phyloP scores from a whole-genome alignment of 1,140 invertebrate genomes.

The Tetraneura akinire region DNA sequence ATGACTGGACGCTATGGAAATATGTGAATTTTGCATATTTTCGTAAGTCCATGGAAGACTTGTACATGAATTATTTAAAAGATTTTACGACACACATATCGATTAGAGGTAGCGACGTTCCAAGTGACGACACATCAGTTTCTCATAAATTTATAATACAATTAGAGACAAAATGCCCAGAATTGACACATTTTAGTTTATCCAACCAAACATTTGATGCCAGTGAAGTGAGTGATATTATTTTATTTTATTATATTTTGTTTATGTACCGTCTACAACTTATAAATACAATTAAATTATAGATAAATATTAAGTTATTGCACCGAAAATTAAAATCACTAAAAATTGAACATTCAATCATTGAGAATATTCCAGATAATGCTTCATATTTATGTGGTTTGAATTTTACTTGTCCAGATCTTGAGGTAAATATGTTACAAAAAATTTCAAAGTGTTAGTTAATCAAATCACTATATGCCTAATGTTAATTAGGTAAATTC shows the following conservation, averaged over 20 bases:
- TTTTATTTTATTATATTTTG: background rate
- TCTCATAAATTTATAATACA: slow-evolving; percentile 33
- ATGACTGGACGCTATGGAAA: slow-evolving; percentile 45
- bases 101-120: slow-evolving; percentile 1
- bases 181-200: background rate
- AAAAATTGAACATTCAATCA: slow-evolving; percentile 24
- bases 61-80: slow-evolving; percentile 32
- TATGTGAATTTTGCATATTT: slow-evolving; percentile 6
- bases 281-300: background rate
- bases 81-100: background rate
- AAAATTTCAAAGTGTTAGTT: too few relatives aligned
- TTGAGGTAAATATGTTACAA: slow-evolving; percentile 30
- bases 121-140: background rate
- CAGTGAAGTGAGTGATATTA: slow-evolving; percentile 1
- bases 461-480: too few relatives aligned
- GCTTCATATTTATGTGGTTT: slow-evolving; percentile 43
- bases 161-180: slow-evolving; percentile 25
- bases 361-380: slow-evolving; percentile 42
- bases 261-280: too few relatives aligned
- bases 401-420: slow-evolving; percentile 32
- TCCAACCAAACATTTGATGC: slow-evolving; percentile 13
- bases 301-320: slow-evolving; percentile 42
- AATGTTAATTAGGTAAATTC: too few relatives aligned
- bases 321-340: slow-evolving; percentile 17
- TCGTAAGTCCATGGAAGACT: slow-evolving; percentile 23